These are phyloP conservation scores for Xenentodon cancila DNA, from an alignment of 2,797 vertebrate genomes.

Conservation along the genomic window DNA sequence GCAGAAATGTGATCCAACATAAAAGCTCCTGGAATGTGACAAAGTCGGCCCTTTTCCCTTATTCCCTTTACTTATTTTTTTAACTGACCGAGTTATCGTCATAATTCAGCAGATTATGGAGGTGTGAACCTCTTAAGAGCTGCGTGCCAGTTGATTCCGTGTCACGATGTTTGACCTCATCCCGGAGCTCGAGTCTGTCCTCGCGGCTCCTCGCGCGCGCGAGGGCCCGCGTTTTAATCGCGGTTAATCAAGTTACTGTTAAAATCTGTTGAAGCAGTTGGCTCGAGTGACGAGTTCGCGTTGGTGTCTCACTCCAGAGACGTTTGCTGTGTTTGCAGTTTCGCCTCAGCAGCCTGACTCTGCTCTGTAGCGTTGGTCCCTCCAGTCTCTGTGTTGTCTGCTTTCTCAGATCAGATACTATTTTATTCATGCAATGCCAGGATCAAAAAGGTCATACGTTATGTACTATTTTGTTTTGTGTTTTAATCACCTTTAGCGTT, in stretches of 20 bases:
- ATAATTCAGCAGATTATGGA: no score
- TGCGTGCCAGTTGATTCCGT: constrained; percentile 15
- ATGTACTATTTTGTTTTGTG: no score
- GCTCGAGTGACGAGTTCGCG: constrained; percentile 3
- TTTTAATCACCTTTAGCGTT: no score
- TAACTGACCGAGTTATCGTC: no score
- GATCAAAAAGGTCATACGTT: no score
- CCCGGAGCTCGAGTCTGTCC: not conserved
- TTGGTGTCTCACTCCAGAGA: constrained; percentile 30
- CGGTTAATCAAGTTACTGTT: not conserved
- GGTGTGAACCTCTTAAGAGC: constrained; percentile 4
- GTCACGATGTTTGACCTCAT: constrained; percentile 26
- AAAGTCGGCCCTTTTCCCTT: no score
- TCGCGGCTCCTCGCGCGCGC: not conserved
- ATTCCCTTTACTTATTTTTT: no score
- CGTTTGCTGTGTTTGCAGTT: constrained; percentile 36
- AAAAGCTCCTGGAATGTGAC: no score
- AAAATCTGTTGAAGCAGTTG: constrained; percentile 19
- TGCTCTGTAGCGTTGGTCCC: not conserved
- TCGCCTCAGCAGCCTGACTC: constrained; percentile 21
- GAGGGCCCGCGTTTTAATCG: not conserved
- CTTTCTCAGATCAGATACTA: no score
- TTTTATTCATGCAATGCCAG: no score
- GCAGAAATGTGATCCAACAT: constrained; percentile 8
- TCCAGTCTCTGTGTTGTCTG: no score